Evolutionary conservation across 2,888 invertebrate genomes (phyloP), one percentile per base, ranked within the genome.

Genomic region (Opisthograptis luteolata): DNA sequence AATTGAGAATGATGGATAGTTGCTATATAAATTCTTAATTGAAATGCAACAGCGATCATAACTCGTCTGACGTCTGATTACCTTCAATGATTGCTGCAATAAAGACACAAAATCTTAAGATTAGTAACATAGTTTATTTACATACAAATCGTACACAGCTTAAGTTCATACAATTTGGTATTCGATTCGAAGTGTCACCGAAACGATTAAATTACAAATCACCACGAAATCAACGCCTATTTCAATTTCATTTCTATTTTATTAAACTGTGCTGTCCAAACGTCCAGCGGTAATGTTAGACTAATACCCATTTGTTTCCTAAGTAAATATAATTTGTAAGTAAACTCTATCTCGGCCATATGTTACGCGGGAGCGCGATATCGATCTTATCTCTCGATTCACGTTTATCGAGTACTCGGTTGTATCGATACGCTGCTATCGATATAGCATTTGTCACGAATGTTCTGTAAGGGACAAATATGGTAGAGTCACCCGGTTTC

Each of bases 381-480:
- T 77, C 77, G 82, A 87, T 87, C 85, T 84, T 76, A 85, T 84
- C 84, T 81, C 76, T 82, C 80, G 82, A 79, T 81, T 70, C 80
- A 81, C 78, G 81, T 83, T 51, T 83, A 84, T 84, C 84, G 80
- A 79, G 70, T 72, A 75, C 66, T 54, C 67, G 70, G 71, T 76
- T 74, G 76, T 81, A 80, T 79, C 81, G 79, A 81, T 81, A 73
- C 66, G 20, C 62, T 65, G 14, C 62, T 83, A 84, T 84, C 83
- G 80, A 79, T 79, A 70, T 66, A 53, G 77, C 78, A 84, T 87
- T 87, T 87, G 87, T 88, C 87, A 87, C 87, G 87, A 86, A 74
- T 66, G 69, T 62, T 67, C 63, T 59, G 67, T 74, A 50, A 48
- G 37, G 15, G 55, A 59, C 57, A 57, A 62, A 62, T 62, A 58